phyloP scores from a whole-genome alignment of 2,797 vertebrate genomes.

The Harpagifer antarcticus region DNA sequence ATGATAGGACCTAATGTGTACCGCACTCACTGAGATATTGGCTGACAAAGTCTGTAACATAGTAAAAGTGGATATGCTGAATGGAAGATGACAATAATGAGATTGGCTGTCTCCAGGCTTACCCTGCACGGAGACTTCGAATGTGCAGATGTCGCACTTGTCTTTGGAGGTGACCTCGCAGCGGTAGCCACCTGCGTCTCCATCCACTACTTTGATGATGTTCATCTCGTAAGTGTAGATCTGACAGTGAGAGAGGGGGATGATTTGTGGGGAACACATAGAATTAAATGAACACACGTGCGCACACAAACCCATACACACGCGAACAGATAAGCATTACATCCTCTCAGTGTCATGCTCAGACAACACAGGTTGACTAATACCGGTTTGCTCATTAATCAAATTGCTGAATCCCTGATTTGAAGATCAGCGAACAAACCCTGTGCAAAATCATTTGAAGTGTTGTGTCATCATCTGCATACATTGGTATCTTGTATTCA shows the following conservation, averaged over 20 bases:
- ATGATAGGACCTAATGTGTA: slow-evolving; percentile 72
- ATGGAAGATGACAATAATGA: slow-evolving; percentile 77
- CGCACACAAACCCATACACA: background rate
- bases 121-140: slow-evolving; percentile 91
- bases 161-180: slow-evolving; percentile 93
- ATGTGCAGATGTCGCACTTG: slow-evolving; percentile 89
- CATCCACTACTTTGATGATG: slow-evolving; percentile 87
- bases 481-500: no score
- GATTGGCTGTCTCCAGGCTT: slow-evolving; percentile 62
- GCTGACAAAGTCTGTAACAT: slow-evolving; percentile 75
- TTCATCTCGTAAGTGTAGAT: slow-evolving; percentile 90
- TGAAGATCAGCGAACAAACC: no score
- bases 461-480: no score
- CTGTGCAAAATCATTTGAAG: background rate
- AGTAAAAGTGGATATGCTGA: slow-evolving; percentile 38
- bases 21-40: slow-evolving; percentile 71
- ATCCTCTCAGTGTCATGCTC: background rate
- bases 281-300: slow-evolving; percentile 17
- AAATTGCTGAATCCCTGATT: no score
- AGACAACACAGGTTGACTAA: background rate
- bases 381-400: slow-evolving; percentile 4
- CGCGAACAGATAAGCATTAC: background rate
- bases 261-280: slow-evolving; percentile 24
- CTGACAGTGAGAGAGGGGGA: slow-evolving; percentile 70
- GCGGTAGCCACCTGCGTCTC: slow-evolving; percentile 90